These are phyloP conservation scores for Sebastes schlegelii DNA, from an alignment of 2,113 vertebrate genomes.

Conservation along the genomic window DNA sequence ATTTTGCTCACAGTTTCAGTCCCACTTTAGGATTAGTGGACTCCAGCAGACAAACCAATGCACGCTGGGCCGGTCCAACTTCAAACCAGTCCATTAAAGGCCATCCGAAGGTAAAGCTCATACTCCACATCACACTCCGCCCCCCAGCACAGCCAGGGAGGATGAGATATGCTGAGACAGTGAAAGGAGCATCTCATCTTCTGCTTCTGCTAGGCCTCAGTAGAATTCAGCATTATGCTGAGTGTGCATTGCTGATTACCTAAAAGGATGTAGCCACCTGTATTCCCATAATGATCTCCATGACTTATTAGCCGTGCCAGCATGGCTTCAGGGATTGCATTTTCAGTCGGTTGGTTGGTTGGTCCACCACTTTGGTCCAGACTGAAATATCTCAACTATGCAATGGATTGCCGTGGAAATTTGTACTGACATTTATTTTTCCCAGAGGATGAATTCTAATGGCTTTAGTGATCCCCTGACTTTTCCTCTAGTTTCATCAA, in stretches of 20 bases:
- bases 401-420: background rate
- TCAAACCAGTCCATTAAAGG: background rate
- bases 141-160: slow-evolving; percentile 5
- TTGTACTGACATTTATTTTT: background rate
- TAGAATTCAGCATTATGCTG: slow-evolving; percentile 16
- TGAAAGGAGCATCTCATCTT: slow-evolving; percentile 10
- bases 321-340: background rate
- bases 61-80: background rate
- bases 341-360: background rate
- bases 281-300: background rate
- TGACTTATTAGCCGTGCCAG: background rate
- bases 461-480: background rate
- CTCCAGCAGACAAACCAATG: slow-evolving; percentile 10
- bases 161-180: slow-evolving; percentile 27
- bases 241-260: slow-evolving; percentile 20
- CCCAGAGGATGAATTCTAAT: background rate
- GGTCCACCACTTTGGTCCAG: background rate
- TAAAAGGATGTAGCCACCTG: background rate
- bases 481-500: background rate
- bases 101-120: background rate
- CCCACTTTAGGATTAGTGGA: background rate
- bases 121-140: background rate
- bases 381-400: background rate
- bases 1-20: slow-evolving; percentile 19
- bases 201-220: background rate